A percentile compares a stretch with the other conserved stretches of the same genome.
phyloP scores from a whole-genome alignment of 2,888 invertebrate species.

The Epistrophe eligans region DNA sequence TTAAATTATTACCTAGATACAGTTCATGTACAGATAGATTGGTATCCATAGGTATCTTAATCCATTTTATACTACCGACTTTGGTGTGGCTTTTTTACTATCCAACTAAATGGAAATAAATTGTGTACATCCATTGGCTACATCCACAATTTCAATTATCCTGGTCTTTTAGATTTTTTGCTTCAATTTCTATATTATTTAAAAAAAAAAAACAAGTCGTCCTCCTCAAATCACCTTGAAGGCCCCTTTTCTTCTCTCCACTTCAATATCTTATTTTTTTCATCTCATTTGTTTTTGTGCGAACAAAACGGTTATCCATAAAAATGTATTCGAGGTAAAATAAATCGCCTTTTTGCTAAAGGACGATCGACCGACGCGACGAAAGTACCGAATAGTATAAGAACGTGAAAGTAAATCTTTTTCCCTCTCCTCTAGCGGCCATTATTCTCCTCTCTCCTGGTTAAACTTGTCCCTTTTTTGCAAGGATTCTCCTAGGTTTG shows the following conservation, averaged over 20 bases:
- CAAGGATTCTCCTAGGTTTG: constrained; percentile 7
- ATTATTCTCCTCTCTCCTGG: no score
- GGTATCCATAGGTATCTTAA: neutral
- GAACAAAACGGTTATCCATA: constrained; percentile 21
- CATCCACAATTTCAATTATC: constrained; percentile 66
- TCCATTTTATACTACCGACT: neutral
- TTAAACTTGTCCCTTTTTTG: constrained; percentile 6
- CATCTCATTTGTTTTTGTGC: constrained; percentile 21
- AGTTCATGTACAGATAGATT: constrained; percentile 1
- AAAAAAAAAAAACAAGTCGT: constrained; percentile 13
- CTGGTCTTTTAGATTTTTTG: constrained; percentile 20
- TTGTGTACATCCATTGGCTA: constrained; percentile 60
- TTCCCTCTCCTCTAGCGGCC: neutral
- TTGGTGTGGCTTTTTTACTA: constrained; percentile 7
- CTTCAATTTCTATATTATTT: neutral
- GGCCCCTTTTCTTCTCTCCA: neutral
- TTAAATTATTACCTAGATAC: neutral
- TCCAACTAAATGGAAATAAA: constrained; percentile 49
- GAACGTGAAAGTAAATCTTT: neutral
- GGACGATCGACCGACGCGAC: neutral
- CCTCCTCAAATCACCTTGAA: constrained; percentile 6
- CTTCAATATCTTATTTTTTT: constrained; percentile 15
- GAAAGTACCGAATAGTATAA: no score
- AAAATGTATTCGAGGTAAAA: constrained; percentile 58
- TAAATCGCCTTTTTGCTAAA: constrained; percentile 44